A percentile compares a stretch with the other conserved stretches of the same genome.
These are phyloP conservation scores for Phymastichus coffea DNA, from an alignment of 1,140 invertebrate genomes.

Conservation along the genomic window DNA sequence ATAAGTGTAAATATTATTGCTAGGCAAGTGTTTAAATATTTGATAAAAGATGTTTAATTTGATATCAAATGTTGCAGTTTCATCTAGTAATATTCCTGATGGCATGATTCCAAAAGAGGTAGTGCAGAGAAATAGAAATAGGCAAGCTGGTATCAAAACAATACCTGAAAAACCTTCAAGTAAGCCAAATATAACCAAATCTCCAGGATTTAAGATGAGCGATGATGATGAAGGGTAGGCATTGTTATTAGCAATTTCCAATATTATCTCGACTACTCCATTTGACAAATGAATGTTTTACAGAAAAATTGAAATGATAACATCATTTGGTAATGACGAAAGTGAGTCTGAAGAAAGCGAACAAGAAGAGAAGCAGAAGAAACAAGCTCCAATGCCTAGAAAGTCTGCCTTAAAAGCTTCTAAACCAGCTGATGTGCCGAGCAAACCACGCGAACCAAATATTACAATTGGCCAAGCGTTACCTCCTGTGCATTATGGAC, in stretches of 20 bases:
- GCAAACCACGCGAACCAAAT: slow-evolving; percentile 7
- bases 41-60: background rate
- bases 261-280: too few species aligned
- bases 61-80: slow-evolving; percentile 34
- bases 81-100: slow-evolving; percentile 50
- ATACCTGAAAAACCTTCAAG: slow-evolving; percentile 19
- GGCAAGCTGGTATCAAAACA: slow-evolving; percentile 37
- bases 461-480: background rate
- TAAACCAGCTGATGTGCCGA: background rate
- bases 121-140: slow-evolving; percentile 49
- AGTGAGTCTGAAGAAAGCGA: slow-evolving; percentile 49
- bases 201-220: slow-evolving; percentile 38
- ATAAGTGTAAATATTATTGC: slow-evolving; percentile 29
- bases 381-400: background rate
- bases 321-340: slow-evolving; percentile 58
- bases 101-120: slow-evolving; percentile 55
- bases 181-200: slow-evolving; percentile 23
- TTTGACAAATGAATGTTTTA: too few species aligned
- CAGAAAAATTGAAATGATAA: slow-evolving; percentile 64
- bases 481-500: slow-evolving; percentile 14
- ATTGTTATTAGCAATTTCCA: too few species aligned
- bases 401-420: background rate
- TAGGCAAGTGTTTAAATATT: too few species aligned
- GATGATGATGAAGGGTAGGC: slow-evolving; percentile 61
- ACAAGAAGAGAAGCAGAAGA: slow-evolving; percentile 29